Base-by-base conservation (phyloP, 2,888 invertebrate species). In the Troides oblongomaculatus region DNA sequence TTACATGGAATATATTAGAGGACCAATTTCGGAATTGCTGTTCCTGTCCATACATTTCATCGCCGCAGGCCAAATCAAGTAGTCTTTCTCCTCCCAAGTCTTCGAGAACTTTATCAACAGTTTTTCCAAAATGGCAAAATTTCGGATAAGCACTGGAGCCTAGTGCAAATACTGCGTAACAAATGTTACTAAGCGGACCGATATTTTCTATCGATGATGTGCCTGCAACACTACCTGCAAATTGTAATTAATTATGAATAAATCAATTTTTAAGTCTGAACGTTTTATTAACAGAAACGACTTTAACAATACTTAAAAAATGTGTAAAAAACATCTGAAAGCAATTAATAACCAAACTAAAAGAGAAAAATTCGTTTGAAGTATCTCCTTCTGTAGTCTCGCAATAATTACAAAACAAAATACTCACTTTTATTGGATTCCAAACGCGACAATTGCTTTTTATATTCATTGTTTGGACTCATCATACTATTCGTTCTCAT, bases 141-240 rank as follows among this genome's bases (percentile, higher is more conserved):
- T 98, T 98, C 0, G 99, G 99, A 86, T 99, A 99, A 0, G 98
- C 98, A 76, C 98, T 97, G 1, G 98, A 98, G 8, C 99, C 99
- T 62, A 99, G 89, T 0, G 96, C 98, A 82, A 99, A 99, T 12
- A 99, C 98, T 0, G 98, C 98, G 82, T 96, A 99, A 81, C 97
- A 95, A 64, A 98, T 97, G 80, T 98, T 98, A 80, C 97, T 97
- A 4, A 98, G 91, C 1, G 97, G 97, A 6, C 97, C 97, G 80
- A 97, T 96, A 74, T 95, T 95, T 80, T 97, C 97, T 77, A 96
- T 95, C 17, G 95, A 94, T 7, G 90, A 94, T 39, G 95, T 94
- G 75, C 96, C 96, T 25, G 95, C 95, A 10, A 95, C 93, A 50
- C 96, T 96, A 76, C 96, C 96, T 83, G 94, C 90, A 95, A 60